Conservation (phyloP, 1,140 invertebrate species). For the Phymorhynchus buccinoides region DNA sequence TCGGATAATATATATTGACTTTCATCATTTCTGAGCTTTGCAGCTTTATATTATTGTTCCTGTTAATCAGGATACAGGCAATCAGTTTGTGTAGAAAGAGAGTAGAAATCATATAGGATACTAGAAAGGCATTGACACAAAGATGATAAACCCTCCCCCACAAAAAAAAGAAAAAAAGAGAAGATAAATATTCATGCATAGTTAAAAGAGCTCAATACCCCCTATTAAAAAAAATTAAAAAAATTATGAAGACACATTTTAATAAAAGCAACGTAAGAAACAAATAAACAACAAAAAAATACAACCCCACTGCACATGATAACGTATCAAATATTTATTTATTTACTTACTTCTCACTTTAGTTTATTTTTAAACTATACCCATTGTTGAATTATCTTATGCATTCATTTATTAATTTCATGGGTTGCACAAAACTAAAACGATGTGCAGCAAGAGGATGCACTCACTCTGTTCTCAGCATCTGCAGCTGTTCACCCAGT, state of each 20-base stretch:
- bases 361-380: not conserved
- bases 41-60: not conserved
- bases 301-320: too few relatives aligned
- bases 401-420: not conserved
- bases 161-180: not conserved
- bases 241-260: not conserved
- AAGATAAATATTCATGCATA: not conserved
- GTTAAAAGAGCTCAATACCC: too few relatives aligned
- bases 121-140: not conserved
- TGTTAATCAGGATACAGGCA: not conserved
- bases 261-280: not conserved
- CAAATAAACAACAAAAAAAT: not conserved
- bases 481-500: conserved; percentile 63
- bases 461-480: conserved; percentile 77
- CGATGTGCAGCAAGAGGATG: not conserved
- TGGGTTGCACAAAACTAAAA: not conserved
- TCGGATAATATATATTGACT: not conserved
- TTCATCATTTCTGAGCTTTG: not conserved
- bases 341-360: not conserved
- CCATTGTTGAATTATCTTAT: not conserved
- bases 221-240: not conserved
- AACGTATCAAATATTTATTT: too few relatives aligned
- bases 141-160: not conserved
- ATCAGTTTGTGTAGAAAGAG: not conserved
- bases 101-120: not conserved